Evolutionary conservation across 2,888 invertebrate genomes (phyloP), one percentile per base, ranked within the genome.

Genomic region (Sarcophaga caerulescens): DNA sequence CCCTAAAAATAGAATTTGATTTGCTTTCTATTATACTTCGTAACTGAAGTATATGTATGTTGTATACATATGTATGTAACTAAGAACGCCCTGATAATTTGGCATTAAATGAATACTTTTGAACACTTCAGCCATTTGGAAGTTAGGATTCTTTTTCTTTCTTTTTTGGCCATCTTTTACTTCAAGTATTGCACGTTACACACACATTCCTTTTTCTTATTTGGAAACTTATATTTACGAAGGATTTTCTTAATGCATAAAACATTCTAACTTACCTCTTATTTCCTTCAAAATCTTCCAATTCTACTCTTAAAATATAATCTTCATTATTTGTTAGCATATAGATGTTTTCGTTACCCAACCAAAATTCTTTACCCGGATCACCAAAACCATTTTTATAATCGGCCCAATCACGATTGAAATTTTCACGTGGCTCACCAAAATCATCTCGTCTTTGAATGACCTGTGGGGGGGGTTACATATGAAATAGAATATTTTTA

Each of bases 321-420:
- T 98, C 97, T 90, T 98, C 98, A 90, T 98, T 97, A 91, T 97
- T 97, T 60, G 98, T 98, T 68, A 98, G 94, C 97, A 98, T 97
- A 93, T 97, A 98, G 88, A 98, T 98, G 91, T 98, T 98, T 92
- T 98, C 97, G 91, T 98, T 98, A 75, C 98, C 98, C 44, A 98
- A 94, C 98, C 98, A 98, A 93, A 98, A 97, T 92, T 98, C 98
- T 91, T 97, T 96, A 88, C 95, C 96, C 0, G 97, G 97, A 93
- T 98, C 97, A 4, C 98, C 98, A 91, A 98, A 98, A 1, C 98
- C 98, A 91, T 97, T 97, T 92, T 98, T 97, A 93, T 98, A 98
- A 91, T 98, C 97, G 81, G 96, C 95, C 98, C 98, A 98, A 92
- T 98, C 97, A 2, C 97, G 94, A 93, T 98, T 98, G 94, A 98